phyloP scores from a whole-genome alignment of 2,888 invertebrate genomes.

The Zootermopsis nevadensis region DNA sequence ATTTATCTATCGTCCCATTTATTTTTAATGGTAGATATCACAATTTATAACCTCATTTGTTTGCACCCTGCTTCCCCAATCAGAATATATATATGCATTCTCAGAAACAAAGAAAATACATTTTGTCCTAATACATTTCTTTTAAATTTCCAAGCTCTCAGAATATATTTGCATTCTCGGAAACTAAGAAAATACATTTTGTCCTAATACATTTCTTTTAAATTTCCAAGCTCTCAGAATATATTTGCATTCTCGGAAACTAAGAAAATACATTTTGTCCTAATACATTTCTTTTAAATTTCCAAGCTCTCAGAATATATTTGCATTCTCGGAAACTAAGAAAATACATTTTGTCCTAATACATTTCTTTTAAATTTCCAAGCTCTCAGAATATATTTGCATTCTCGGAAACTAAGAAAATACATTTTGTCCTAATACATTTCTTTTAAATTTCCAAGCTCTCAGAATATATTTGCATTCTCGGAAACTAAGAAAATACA shows the following conservation, averaged over 20 bases:
- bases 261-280: conserved; percentile 20
- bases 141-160: background rate
- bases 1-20: background rate
- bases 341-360: conserved; percentile 6
- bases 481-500: conserved; percentile 14
- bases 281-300: background rate
- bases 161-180: background rate
- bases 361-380: background rate
- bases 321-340: conserved; percentile 1
- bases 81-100: background rate
- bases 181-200: conserved; percentile 25
- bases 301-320: background rate
- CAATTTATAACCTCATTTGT: background rate
- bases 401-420: conserved; percentile 10
- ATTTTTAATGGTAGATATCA: background rate
- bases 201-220: background rate
- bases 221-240: background rate
- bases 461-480: background rate
- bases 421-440: background rate
- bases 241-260: background rate
- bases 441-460: background rate
- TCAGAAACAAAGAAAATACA: conserved; percentile 6
- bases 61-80: background rate
- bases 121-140: background rate
- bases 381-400: background rate